Evolutionary conservation across 2,888 invertebrate species (phyloP).

Genomic region (Netelia inedita): DNA sequence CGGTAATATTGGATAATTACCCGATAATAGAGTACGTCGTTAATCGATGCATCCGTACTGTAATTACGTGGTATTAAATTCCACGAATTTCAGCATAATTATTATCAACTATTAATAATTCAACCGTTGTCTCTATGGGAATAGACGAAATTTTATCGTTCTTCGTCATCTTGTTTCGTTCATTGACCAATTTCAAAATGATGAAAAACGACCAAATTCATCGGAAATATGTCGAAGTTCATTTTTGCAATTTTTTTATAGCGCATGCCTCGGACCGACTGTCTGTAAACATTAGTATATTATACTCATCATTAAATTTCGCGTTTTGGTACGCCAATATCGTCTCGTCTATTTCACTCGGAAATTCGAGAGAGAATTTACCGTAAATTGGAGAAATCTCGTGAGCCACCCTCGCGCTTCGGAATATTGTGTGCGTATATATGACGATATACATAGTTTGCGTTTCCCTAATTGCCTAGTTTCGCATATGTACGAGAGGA

Average conservation of each 20-base stretch:
- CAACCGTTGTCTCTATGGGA: too few species aligned
- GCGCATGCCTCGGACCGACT: not conserved
- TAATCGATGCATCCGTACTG: too few species aligned
- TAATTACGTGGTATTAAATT: too few species aligned
- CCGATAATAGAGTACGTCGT: too few species aligned
- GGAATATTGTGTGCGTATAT: not conserved
- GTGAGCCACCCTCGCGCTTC: constrained; percentile 19
- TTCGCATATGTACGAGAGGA: constrained; percentile 35
- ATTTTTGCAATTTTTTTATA: too few species aligned
- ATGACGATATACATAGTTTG: constrained; percentile 47
- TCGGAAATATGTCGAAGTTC: not conserved
- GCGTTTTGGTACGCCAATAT: not conserved
- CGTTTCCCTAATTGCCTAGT: constrained; percentile 56
- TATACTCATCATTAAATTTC: constrained; percentile 35
- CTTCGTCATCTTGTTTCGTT: too few species aligned
- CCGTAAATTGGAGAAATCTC: constrained; percentile 50
- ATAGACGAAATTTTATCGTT: too few species aligned
- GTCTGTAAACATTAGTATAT: not conserved
- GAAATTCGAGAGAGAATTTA: constrained; percentile 14
- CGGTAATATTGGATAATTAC: too few species aligned
- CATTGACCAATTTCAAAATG: too few species aligned
- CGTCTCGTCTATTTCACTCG: constrained; percentile 5
- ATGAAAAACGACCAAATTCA: not conserved
- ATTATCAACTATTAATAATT: too few species aligned
- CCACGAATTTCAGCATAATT: too few species aligned